Percentiles rank a stretch among this genome's conserved stretches.
Conservation (phyloP, 2,888 invertebrate species). For the Melanostoma mellinum region DNA sequence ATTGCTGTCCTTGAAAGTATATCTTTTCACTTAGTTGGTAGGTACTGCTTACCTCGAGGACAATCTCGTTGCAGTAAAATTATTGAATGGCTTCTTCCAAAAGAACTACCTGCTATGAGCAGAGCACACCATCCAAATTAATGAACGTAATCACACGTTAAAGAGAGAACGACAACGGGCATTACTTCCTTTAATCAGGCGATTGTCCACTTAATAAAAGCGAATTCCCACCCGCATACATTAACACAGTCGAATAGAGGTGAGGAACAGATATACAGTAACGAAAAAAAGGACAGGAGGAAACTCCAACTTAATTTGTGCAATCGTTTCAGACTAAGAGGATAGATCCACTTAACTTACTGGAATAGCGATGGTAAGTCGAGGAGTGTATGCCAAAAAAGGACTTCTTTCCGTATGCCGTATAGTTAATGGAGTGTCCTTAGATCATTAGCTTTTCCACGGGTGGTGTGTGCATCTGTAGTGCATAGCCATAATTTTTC, state of each 20-base stretch:
- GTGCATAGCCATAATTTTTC: conserved; percentile 10
- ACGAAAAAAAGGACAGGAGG: conserved; percentile 15
- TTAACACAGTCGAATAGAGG: not conserved
- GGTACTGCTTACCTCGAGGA: conserved; percentile 14
- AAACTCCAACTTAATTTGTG: conserved; percentile 61
- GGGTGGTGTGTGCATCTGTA: conserved; percentile 8
- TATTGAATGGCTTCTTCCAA: conserved; percentile 46
- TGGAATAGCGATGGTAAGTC: conserved; percentile 6
- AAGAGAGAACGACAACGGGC: conserved; percentile 61
- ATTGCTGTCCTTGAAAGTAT: conserved; percentile 65
- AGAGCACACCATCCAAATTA: conserved; percentile 39
- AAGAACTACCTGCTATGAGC: conserved; percentile 23
- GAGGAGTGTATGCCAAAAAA: conserved; percentile 19
- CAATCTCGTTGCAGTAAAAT: conserved; percentile 26
- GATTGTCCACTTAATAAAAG: conserved; percentile 66
- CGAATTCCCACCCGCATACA: conserved; percentile 9
- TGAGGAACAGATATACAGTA: not conserved
- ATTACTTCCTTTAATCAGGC: conserved; percentile 64
- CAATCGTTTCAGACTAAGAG: conserved; percentile 52
- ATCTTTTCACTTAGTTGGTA: conserved; percentile 55
- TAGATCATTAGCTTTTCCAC: conserved; percentile 64
- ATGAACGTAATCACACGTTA: conserved; percentile 66
- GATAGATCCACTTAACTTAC: conserved; percentile 27
- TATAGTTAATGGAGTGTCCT: conserved; percentile 61
- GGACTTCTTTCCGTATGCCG: conserved; percentile 40